Conservation (phyloP, 1,140 invertebrate genomes). For the Diorhabda sublineata region DNA sequence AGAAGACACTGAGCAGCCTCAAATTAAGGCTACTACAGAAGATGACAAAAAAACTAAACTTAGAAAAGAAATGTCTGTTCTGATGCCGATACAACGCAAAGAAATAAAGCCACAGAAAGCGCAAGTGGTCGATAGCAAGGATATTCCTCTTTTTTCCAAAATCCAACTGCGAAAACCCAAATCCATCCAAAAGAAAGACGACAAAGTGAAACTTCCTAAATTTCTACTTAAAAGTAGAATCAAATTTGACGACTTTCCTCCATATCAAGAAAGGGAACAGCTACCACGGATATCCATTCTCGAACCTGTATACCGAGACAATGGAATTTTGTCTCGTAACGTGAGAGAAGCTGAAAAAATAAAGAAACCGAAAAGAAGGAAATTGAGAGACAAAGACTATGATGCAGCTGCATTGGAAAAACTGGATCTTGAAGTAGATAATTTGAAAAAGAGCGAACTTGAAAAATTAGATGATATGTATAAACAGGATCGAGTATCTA, state of each 20-base stretch:
- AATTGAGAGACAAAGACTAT: conserved; percentile 57
- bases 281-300: conserved; percentile 51
- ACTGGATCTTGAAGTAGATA: conserved; percentile 53
- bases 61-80: conserved; percentile 34
- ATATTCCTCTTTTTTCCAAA: conserved; percentile 54
- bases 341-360: conserved; percentile 63
- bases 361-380: conserved; percentile 51
- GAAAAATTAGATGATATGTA: conserved; percentile 44
- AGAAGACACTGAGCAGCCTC: conserved; percentile 42
- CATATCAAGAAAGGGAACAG: conserved; percentile 46
- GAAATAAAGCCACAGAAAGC: conserved; percentile 55
- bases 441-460: conserved; percentile 48
- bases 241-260: conserved; percentile 56
- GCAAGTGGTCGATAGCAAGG: conserved; percentile 63
- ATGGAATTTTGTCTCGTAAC: conserved; percentile 66
- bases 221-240: conserved; percentile 63
- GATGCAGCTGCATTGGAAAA: conserved; percentile 57
- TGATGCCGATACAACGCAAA: conserved; percentile 60
- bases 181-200: conserved; percentile 43
- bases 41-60: conserved; percentile 31
- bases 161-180: conserved; percentile 29
- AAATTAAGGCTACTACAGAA: conserved; percentile 27
- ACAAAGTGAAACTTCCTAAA: conserved; percentile 55
- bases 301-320: conserved; percentile 52
- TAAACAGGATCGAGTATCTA: conserved; percentile 40